Evolutionary conservation across 2,113 vertebrate genomes (phyloP).

Genomic region (Chamaetylas fuelleborni): DNA sequence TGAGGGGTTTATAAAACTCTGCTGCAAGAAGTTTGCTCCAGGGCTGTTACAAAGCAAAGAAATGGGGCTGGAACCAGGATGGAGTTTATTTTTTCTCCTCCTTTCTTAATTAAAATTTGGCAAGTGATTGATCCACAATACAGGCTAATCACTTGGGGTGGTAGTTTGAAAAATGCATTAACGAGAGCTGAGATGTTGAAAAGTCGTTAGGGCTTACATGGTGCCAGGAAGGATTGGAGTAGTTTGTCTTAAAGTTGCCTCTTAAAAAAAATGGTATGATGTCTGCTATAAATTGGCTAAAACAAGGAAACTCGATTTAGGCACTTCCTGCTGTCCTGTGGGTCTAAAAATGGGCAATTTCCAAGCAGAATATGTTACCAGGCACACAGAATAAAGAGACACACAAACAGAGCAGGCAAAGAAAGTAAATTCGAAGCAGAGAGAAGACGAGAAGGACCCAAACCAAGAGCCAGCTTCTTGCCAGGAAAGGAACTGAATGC

Average conservation of each 20-base stretch:
- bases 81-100: constrained; percentile 61
- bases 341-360: constrained; percentile 18
- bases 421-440: neutral
- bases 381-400: neutral
- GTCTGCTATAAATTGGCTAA: constrained; percentile 39
- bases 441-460: neutral
- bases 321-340: constrained; percentile 43
- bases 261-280: constrained; percentile 36
- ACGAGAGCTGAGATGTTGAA: constrained; percentile 41
- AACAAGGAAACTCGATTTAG: constrained; percentile 25
- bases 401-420: neutral
- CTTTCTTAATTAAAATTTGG: constrained; percentile 74
- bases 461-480: neutral
- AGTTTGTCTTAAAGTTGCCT: constrained; percentile 57
- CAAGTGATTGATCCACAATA: constrained; percentile 69
- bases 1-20: constrained; percentile 71
- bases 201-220: constrained; percentile 51
- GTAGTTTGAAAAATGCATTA: constrained; percentile 64
- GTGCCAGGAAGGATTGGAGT: constrained; percentile 63
- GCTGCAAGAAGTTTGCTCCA: constrained; percentile 64
- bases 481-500: neutral
- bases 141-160: constrained; percentile 64
- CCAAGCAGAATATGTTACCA: neutral
- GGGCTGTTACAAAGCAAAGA: constrained; percentile 63
- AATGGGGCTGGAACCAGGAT: constrained; percentile 54